phyloP scores from a whole-genome alignment of 2,113 vertebrate genomes.

The Aspiorhynchus laticeps region DNA sequence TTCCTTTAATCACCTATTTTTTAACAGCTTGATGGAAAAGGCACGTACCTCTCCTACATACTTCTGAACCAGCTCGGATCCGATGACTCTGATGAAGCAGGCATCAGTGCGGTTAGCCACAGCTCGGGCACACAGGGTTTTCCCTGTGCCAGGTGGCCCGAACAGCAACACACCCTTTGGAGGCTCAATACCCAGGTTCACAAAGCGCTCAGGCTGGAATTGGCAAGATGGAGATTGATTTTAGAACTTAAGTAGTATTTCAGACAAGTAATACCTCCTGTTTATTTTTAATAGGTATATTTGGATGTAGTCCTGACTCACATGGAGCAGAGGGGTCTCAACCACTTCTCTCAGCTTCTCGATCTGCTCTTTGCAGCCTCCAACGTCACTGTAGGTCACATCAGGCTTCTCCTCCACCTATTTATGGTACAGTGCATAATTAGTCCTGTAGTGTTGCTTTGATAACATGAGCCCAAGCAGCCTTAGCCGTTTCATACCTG shows the following conservation, averaged over 20 bases:
- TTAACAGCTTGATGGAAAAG: background rate
- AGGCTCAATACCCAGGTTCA: constrained; percentile 97
- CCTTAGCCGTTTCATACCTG: constrained; percentile 78
- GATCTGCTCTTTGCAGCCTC: constrained; percentile 98
- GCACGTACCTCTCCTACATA: constrained; percentile 93
- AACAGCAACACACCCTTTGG: constrained; percentile 97
- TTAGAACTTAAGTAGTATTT: background rate
- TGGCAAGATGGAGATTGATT: background rate
- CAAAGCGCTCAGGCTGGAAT: constrained; percentile 92
- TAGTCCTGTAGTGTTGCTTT: background rate
- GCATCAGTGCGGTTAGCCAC: constrained; percentile 97
- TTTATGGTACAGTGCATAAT: background rate
- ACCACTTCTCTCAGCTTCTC: constrained; percentile 98
- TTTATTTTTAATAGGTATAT: background rate
- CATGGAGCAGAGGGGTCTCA: constrained; percentile 95
- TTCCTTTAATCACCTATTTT: background rate
- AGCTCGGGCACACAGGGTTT: constrained; percentile 96
- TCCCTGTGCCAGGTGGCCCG: constrained; percentile 95
- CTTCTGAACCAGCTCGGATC: constrained; percentile 97
- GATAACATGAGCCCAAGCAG: background rate
- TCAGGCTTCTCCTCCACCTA: constrained; percentile 99
- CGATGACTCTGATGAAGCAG: constrained; percentile 98
- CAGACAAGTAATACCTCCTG: background rate
- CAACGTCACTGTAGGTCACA: constrained; percentile 98
- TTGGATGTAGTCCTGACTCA: constrained; percentile 71